A percentile compares a stretch with the other conserved stretches of the same genome.
Conservation (phyloP, 1,140 invertebrate species). For the Octopus sinensis region DNA sequence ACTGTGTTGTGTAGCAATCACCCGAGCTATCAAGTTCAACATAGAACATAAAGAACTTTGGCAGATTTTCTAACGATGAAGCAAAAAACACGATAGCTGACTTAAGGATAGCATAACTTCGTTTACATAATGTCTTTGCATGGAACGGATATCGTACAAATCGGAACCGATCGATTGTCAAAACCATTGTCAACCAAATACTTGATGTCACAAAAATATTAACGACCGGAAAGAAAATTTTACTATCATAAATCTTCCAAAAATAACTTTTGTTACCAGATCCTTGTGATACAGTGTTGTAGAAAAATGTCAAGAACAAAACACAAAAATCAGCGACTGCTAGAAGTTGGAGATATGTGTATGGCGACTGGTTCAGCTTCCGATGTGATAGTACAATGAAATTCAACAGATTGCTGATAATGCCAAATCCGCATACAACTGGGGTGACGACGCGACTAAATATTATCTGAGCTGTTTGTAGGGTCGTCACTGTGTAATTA, state of each 20-base stretch:
- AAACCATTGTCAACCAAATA: slow-evolving; percentile 44
- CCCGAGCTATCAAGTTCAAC: slow-evolving; percentile 20
- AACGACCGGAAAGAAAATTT: slow-evolving; percentile 42
- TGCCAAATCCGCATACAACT: slow-evolving; percentile 46
- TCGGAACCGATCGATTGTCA: slow-evolving; percentile 50
- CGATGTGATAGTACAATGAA: slow-evolving; percentile 44
- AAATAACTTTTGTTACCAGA: slow-evolving; percentile 30
- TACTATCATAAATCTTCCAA: slow-evolving; percentile 40
- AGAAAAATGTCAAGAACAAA: slow-evolving; percentile 40
- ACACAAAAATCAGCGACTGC: slow-evolving; percentile 42
- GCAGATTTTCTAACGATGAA: slow-evolving; percentile 41
- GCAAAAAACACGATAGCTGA: slow-evolving; percentile 33
- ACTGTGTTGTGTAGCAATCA: slow-evolving; percentile 21
- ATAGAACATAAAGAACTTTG: slow-evolving; percentile 38
- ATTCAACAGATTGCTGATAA: slow-evolving; percentile 51
- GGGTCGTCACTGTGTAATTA: no score
- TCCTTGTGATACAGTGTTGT: slow-evolving; percentile 32
- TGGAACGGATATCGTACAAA: slow-evolving; percentile 46
- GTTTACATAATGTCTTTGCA: slow-evolving; percentile 44
- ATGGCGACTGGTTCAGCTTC: slow-evolving; percentile 48
- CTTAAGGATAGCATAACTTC: slow-evolving; percentile 41
- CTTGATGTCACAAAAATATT: slow-evolving; percentile 48
- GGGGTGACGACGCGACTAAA: slow-evolving; percentile 42
- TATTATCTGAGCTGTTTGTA: neutral
- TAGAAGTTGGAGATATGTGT: slow-evolving; percentile 49